Conservation (phyloP, 2,888 invertebrate species). For the Leptopilina drosophilae region DNA sequence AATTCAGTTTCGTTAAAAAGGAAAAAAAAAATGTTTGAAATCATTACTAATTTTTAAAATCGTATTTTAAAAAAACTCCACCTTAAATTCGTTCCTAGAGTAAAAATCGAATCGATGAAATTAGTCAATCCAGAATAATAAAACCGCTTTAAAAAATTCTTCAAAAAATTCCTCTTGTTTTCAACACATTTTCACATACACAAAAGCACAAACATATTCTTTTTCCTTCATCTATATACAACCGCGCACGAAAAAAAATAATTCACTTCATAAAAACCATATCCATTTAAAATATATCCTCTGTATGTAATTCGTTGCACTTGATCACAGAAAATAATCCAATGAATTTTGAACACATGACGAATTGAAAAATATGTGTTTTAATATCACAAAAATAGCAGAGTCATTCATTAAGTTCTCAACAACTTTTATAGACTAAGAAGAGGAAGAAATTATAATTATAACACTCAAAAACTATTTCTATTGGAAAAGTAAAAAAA, state of each 20-base stretch:
- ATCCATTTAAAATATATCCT: conserved; percentile 14
- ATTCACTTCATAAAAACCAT: neutral
- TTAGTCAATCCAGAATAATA: too few relatives aligned
- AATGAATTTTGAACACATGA: conserved; percentile 27
- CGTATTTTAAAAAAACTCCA: neutral
- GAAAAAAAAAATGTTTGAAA: too few relatives aligned
- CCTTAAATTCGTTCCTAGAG: too few relatives aligned
- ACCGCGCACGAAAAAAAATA: neutral
- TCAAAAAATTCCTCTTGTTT: too few relatives aligned
- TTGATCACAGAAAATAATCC: conserved; percentile 11
- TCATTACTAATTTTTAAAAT: too few relatives aligned
- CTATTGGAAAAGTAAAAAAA: neutral
- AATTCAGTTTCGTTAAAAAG: too few relatives aligned
- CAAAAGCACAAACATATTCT: neutral
- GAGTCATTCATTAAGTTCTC: conserved; percentile 36
- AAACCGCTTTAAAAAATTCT: too few relatives aligned
- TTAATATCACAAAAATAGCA: conserved; percentile 18
- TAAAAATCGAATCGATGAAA: too few relatives aligned
- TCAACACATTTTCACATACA: too few relatives aligned
- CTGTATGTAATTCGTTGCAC: conserved; percentile 13
- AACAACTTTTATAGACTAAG: neutral
- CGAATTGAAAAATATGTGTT: conserved; percentile 16
- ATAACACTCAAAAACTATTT: conserved; percentile 6
- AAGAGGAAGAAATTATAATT: neutral
- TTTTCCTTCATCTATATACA: neutral